Evolutionary conservation across 35 echinoderm and acorn worm species (phyloP).

Genomic region (Anneissia japonica): DNA sequence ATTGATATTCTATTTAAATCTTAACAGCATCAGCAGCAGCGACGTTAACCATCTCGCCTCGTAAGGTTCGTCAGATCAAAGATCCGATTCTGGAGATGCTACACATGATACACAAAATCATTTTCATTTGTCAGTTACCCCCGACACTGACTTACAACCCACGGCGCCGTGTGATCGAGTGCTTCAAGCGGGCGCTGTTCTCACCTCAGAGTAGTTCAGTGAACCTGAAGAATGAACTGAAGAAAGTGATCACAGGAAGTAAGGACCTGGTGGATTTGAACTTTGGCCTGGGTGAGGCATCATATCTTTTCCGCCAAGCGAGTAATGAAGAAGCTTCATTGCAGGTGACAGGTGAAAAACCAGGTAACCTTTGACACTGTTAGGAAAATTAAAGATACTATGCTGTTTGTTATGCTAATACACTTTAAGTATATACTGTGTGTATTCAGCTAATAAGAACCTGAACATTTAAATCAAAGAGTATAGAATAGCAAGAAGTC

Average conservation of each 20-base stretch:
- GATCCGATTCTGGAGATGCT: slow-evolving; percentile 96
- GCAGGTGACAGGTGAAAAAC: slow-evolving; percentile 70
- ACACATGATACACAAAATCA: slow-evolving; percentile 87
- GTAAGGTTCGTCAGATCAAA: slow-evolving; percentile 96
- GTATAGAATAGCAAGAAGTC: not conserved
- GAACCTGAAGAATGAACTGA: slow-evolving; percentile 91
- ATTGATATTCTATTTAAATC: not conserved
- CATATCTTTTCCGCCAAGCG: slow-evolving; percentile 69
- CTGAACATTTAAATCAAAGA: not conserved
- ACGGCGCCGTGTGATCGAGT: slow-evolving; percentile 76
- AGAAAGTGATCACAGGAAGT: slow-evolving; percentile 81
- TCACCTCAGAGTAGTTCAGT: slow-evolving; percentile 78
- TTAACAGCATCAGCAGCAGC: slow-evolving; percentile 73
- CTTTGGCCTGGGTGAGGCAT: slow-evolving; percentile 69
- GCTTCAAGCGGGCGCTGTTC: slow-evolving; percentile 94
- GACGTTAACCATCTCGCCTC: slow-evolving; percentile 87
- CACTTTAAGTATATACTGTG: not conserved
- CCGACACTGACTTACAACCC: slow-evolving; percentile 89
- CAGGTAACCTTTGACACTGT: slow-evolving; percentile 24
- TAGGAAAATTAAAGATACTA: not conserved
- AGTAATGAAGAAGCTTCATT: slow-evolving; percentile 53
- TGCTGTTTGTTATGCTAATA: not conserved
- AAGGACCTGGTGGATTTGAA: slow-evolving; percentile 93
- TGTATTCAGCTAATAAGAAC: not conserved
- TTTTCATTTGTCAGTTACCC: slow-evolving; percentile 95